phyloP scores from a whole-genome alignment of 2,797 vertebrate genomes.

The Numenius phaeopus region DNA sequence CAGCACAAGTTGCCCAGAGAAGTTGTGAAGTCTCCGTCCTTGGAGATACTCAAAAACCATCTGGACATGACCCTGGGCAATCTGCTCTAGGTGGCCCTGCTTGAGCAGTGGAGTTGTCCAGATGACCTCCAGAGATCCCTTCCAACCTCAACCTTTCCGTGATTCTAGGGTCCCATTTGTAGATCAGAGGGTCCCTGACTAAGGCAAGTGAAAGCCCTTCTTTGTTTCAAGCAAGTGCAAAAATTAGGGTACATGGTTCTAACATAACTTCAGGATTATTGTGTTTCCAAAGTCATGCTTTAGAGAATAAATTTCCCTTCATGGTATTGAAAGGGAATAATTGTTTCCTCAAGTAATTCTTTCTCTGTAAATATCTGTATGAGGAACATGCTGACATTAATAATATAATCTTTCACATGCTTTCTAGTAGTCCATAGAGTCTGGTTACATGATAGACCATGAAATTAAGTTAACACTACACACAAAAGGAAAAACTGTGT shows the following conservation, averaged over 20 bases:
- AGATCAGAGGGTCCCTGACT: not conserved
- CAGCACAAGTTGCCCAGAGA: not conserved
- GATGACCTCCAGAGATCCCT: not conserved
- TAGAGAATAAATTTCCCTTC: not conserved
- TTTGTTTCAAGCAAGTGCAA: not conserved
- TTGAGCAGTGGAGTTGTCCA: not conserved
- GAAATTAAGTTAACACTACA: slow-evolving; percentile 34
- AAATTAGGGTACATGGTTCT: not conserved
- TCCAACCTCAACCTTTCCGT: not conserved
- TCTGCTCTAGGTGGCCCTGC: not conserved
- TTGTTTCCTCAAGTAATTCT: not conserved
- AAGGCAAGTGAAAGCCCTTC: not conserved
- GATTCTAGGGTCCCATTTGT: not conserved
- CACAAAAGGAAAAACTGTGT: not conserved
- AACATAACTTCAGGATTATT: not conserved
- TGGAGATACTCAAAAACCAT: not conserved
- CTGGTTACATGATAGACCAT: slow-evolving; percentile 13
- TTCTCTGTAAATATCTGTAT: not conserved
- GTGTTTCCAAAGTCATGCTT: not conserved
- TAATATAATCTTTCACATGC: not conserved
- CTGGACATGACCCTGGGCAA: not conserved
- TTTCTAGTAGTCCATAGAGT: not conserved
- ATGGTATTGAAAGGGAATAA: not conserved
- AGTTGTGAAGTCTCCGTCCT: not conserved
- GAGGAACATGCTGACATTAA: not conserved